Base-by-base conservation (phyloP, 2,888 invertebrate species). In the Xiphydria camelus region DNA sequence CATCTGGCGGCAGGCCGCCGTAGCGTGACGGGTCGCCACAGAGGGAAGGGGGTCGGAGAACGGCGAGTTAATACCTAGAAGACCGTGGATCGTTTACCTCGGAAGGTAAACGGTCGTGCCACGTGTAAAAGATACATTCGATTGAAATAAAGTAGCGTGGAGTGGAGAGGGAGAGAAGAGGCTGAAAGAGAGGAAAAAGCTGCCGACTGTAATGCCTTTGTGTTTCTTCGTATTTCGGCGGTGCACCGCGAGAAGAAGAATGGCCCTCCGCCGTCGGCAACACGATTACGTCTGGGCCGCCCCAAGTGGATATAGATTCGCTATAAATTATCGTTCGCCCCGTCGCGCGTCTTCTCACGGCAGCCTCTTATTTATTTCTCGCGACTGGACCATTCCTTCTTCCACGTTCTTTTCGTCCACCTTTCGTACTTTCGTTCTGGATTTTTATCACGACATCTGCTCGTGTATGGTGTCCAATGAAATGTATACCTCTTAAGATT, bases 391-490 rank as follows among this genome's bases (percentile, higher is more conserved):
- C n/a, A n/a, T n/a, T n/a, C n/a, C n/a, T n/a, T n/a, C n/a, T n/a
- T n/a, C n/a, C n/a, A n/a, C n/a, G n/a, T n/a, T n/a, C n/a, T 40
- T 47, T 34, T 5, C 22, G 18, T n/a, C 15, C 34, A 19, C 26
- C 23, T 23, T 40, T 39, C 14, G n/a, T n/a, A n/a, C n/a, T n/a
- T n/a, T n/a, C n/a, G n/a, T n/a, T n/a, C n/a, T n/a, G n/a, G n/a
- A n/a, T n/a, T n/a, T n/a, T n/a, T n/a, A n/a, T n/a, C n/a, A n/a
- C n/a, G n/a, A n/a, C n/a, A n/a, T n/a, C n/a, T n/a, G n/a, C n/a
- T n/a, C n/a, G n/a, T n/a, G n/a, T n/a, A n/a, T n/a, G n/a, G n/a
- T n/a, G n/a, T n/a, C n/a, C n/a, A n/a, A n/a, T n/a, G n/a, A n/a
- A n/a, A n/a, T n/a, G n/a, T n/a, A n/a, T n/a, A n/a, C n/a, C n/a